Evolutionary conservation across 2,888 invertebrate species (phyloP), one percentile per base, ranked within the genome.

Genomic region (Leucoptera coffeella): DNA sequence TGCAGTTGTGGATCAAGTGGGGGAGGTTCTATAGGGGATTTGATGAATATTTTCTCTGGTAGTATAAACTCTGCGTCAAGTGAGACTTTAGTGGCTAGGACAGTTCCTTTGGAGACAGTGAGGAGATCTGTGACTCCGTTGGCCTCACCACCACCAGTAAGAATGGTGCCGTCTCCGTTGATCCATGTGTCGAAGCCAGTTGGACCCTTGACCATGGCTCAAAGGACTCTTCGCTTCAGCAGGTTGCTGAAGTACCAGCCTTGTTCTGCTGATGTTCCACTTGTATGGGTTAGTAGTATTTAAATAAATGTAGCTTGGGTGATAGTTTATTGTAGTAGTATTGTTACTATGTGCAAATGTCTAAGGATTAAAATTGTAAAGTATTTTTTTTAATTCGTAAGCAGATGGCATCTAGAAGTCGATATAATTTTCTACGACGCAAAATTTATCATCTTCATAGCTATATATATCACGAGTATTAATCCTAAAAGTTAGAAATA

Each of bases 1-100:
- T 69, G 50, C 27, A 21, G 54, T 28, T 58, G 50, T 8, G 56
- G 64, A 2, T 61, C 67, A 0, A 67, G 61, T 32, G 59, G 64
- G 3, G 64, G 72, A 12, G 80, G 80, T 11, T 83, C 83, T 38
- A 83, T 86, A 24, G 86, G 86, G 3, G 86, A 87, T 49, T 57
- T 85, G 40, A 86, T 86, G 85, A 86, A 86, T 50, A 78, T 77
- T 45, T 84, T 80, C 42, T 83, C 83, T 32, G 80, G 80, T 20
- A 80, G 78, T 43, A 78, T 72, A 32, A 81, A 78, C 69, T 83
- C 82, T 38, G 74, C 83, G 2, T 73, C 81, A 11, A 82, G 83
- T 50, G 85, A 85, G 39, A 77, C 78, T 25, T 51, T 85, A 37
- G 76, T 85, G 22, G 84, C 85, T 6, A 71, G 78, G 39, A 78